A percentile compares a stretch with the other conserved stretches of the same genome.
Evolutionary conservation across 2,113 vertebrate genomes (phyloP).

Genomic region (Cheirogaleus medius): DNA sequence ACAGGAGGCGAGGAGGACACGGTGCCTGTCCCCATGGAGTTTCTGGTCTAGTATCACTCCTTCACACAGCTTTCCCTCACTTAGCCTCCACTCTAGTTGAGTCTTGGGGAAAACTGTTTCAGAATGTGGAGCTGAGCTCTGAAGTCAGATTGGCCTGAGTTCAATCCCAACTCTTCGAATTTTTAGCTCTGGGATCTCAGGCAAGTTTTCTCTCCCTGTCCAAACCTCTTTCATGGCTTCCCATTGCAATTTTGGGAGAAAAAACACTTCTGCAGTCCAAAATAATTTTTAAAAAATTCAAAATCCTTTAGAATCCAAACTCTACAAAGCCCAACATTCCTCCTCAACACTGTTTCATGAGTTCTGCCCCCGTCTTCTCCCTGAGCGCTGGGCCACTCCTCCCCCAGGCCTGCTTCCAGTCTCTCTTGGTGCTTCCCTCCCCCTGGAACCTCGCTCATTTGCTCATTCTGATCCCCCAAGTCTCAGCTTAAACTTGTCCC

Average conservation of each 20-base stretch:
- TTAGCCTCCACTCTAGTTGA: background rate
- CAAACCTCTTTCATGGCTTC: background rate
- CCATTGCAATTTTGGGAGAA: background rate
- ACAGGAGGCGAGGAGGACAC: rapidly evolving
- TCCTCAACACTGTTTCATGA: background rate
- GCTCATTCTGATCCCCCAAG: background rate
- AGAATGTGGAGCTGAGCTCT: background rate
- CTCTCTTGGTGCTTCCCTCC: no score
- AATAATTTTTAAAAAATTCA: background rate
- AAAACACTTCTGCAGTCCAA: background rate
- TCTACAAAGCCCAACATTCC: background rate
- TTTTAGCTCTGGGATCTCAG: background rate
- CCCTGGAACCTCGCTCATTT: background rate
- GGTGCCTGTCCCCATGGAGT: rapidly evolving
- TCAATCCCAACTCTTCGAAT: background rate
- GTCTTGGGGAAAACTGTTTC: background rate
- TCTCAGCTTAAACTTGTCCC: background rate
- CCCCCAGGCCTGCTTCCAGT: background rate
- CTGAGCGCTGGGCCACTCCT: background rate
- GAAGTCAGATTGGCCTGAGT: background rate
- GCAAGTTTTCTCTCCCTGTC: background rate
- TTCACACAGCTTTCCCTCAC: background rate
- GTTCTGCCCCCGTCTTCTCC: background rate
- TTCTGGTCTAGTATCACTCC: background rate
- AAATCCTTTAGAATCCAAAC: background rate